A percentile compares a stretch with the other conserved stretches of the same genome.
phyloP scores from a whole-genome alignment of 1,140 invertebrate species.

The Drosophila tani region DNA sequence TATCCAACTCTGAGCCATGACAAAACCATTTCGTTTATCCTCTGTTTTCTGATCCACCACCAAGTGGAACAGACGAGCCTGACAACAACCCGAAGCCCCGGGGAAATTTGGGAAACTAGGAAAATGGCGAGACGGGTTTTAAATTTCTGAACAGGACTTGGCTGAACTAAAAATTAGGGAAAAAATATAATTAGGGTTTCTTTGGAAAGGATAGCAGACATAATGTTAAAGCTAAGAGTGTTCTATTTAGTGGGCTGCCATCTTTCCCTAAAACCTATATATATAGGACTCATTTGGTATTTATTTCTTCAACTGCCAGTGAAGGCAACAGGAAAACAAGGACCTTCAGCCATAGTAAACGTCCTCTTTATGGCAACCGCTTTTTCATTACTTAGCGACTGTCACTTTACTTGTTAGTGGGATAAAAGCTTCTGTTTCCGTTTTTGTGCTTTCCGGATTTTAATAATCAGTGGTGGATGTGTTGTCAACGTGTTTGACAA shows the following conservation, averaged over 20 bases:
- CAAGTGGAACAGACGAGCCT: slow-evolving; percentile 6
- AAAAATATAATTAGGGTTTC: not conserved
- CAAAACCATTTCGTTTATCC: slow-evolving; percentile 17
- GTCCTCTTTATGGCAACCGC: not conserved
- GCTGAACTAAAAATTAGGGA: not conserved
- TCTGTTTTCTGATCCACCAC: slow-evolving; percentile 10
- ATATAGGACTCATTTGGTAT: not conserved
- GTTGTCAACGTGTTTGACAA: slow-evolving; percentile 2
- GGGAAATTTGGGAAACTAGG: slow-evolving; percentile 16
- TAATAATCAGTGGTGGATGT: not conserved
- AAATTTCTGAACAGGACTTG: not conserved
- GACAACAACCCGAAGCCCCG: slow-evolving; percentile 5
- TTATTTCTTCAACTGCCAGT: not conserved
- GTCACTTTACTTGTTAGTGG: not conserved
- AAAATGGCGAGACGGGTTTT: slow-evolving; percentile 5
- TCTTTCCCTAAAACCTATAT: not conserved
- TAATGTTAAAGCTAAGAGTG: too few species aligned
- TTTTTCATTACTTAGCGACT: not conserved
- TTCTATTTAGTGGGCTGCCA: too few species aligned
- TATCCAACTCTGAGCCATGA: not conserved
- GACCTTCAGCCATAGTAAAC: not conserved
- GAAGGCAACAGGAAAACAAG: not conserved
- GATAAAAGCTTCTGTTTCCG: not conserved
- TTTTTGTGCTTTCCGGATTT: not conserved
- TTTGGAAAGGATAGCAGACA: too few species aligned